Evolutionary conservation across 2,797 vertebrate species (phyloP), one percentile per base, ranked within the genome.

Genomic region (Meda fulgida): DNA sequence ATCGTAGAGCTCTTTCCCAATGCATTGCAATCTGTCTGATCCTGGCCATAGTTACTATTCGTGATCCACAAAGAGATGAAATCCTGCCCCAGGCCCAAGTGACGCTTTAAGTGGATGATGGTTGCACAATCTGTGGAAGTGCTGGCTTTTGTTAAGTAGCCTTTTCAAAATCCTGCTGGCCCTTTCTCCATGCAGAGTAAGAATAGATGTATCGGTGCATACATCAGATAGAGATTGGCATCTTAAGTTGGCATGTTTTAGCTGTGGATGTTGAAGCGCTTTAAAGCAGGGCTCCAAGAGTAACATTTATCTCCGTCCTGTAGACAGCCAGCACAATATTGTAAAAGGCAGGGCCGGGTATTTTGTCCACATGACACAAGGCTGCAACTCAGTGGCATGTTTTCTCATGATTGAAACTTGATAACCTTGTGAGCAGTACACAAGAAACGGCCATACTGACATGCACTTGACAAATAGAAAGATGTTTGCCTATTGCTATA

Each of bases 191-290:
- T 53, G 14, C 51, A 58, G 77, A 78, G 40, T 71, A 46, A 36
- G 26, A 77, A 58, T 81, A 84, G 43, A 76, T 87, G 71, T 91
- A 92, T 92, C 90, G 63, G 77, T 36, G 38, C 48, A 84, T 71
- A 72, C 84, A 91, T 92, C 89, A 75, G 36, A 51, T 29, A 1
- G 13, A 88, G 90, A 92, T 89, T 81, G 71, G 70, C 87, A 91
- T 91, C 90, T 89, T 67, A 75, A 51, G 67, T 51, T 81, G 19
- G 66, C 78, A 58, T 77, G 55, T 81, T 51, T 51, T 31, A 83
- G 23, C 55, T 63, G 53, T 53, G 31, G 79, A 82, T 53, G 40
- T 29, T 67, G 29, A 81, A 67, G 11, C 23, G 19, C 29, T 72
- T 80, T 36, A 83, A 38, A 75, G 48, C 34, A 21, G 31, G 34